A percentile compares a stretch with the other conserved stretches of the same genome.
phyloP scores from a whole-genome alignment of 2,888 invertebrate species.

The Philhelius pedissequus region DNA sequence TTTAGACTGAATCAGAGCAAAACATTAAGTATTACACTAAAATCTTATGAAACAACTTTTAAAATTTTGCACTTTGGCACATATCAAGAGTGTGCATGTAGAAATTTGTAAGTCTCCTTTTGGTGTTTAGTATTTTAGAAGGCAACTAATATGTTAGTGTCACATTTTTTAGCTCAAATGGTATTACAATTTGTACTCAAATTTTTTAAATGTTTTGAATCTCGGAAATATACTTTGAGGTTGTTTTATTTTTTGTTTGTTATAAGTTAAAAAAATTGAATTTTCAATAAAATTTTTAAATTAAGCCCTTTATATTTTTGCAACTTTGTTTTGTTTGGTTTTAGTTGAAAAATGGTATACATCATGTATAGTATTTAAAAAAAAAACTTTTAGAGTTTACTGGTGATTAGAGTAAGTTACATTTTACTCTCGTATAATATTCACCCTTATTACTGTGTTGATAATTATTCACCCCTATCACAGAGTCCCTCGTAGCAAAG shows the following conservation, averaged over 20 bases:
- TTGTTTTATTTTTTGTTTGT: conserved; percentile 9
- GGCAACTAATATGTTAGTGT: neutral
- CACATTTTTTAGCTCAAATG: neutral
- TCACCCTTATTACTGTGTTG: too few species aligned
- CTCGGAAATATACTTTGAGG: neutral
- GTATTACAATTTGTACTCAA: neutral
- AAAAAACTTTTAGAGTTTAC: too few species aligned
- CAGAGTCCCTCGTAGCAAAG: too few species aligned
- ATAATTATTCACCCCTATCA: too few species aligned
- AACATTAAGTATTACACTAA: conserved; percentile 41
- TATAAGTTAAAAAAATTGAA: neutral
- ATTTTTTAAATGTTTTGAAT: conserved; percentile 4
- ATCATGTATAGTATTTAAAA: too few species aligned
- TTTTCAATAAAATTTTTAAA: neutral
- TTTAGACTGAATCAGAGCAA: conserved; percentile 59
- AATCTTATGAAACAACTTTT: conserved; percentile 29
- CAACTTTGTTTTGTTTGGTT: neutral
- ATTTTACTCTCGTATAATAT: too few species aligned
- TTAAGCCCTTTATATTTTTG: neutral
- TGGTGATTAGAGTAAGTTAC: too few species aligned
- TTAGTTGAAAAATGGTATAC: neutral
- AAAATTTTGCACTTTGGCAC: conserved; percentile 7
- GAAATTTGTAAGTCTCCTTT: neutral
- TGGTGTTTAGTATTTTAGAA: conserved; percentile 32
- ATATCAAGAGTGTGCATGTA: neutral